These are phyloP conservation scores for Sceloporus tristichus DNA, from an alignment of 2,113 vertebrate species.

Conservation along the genomic window DNA sequence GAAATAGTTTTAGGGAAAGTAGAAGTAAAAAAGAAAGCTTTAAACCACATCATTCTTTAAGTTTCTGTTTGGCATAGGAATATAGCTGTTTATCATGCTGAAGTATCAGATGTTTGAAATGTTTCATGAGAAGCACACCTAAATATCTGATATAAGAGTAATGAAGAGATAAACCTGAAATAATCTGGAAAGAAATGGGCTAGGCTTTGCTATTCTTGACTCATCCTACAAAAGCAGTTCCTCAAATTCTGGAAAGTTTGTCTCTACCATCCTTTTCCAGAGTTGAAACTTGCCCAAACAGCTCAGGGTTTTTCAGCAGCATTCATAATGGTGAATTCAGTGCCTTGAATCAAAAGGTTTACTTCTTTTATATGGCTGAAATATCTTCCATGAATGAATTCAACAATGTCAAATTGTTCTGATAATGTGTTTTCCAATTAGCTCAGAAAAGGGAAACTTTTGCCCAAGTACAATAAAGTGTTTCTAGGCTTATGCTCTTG, in stretches of 20 bases:
- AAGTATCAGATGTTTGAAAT: no score
- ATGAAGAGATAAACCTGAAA: no score
- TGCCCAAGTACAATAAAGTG: background rate
- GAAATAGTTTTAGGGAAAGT: no score
- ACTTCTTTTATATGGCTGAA: background rate
- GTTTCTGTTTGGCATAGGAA: no score
- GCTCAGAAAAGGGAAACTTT: constrained; percentile 1
- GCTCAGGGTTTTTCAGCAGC: background rate
- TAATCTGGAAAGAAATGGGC: background rate
- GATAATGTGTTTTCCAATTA: background rate
- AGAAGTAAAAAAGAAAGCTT: no score
- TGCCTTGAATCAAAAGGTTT: background rate
- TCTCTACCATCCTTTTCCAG: background rate
- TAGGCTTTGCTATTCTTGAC: background rate
- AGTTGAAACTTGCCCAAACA: background rate
- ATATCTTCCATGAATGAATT: background rate
- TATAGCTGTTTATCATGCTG: no score
- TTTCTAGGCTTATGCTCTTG: background rate
- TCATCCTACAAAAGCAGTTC: background rate
- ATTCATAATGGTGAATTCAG: background rate
- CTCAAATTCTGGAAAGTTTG: background rate
- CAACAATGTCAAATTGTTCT: background rate
- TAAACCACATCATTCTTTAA: no score
- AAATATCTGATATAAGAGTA: no score
- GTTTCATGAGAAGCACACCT: no score